These are phyloP conservation scores for Ctenopoma kingsleyae DNA, from an alignment of 2,797 vertebrate genomes.

Conservation along the genomic window DNA sequence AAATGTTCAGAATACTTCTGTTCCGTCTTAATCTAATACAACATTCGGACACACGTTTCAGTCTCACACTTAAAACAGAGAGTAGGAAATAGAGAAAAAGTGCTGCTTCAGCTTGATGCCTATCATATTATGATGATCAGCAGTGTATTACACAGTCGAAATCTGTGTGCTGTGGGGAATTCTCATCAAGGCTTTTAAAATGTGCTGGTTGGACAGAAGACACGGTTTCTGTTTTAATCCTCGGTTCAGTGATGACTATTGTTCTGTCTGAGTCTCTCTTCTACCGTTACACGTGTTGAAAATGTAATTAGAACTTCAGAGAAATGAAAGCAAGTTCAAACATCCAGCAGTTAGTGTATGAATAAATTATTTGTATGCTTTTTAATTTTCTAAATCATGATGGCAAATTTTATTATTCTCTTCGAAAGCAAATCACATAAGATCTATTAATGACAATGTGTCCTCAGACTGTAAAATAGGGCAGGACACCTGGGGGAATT, in stretches of 20 bases:
- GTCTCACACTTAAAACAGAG: constrained; percentile 3
- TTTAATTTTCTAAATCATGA: neutral
- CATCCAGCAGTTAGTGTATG: neutral
- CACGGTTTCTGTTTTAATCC: constrained; percentile 43
- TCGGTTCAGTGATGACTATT: constrained; percentile 25
- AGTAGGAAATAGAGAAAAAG: neutral
- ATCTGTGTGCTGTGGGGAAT: constrained; percentile 24
- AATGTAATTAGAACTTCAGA: neutral
- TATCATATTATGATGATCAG: constrained; percentile 40
- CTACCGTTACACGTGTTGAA: neutral
- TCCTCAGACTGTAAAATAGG: neutral
- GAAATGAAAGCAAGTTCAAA: constrained; percentile 5
- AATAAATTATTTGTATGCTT: neutral
- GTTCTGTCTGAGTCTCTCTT: neutral
- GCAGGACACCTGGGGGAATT: constrained; percentile 37
- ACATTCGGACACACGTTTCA: constrained; percentile 12
- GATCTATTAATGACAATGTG: constrained; percentile 3
- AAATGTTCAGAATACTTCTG: neutral
- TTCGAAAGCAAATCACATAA: constrained; percentile 9
- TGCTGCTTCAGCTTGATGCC: constrained; percentile 27
- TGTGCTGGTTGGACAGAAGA: constrained; percentile 33
- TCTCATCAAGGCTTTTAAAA: constrained; percentile 44
- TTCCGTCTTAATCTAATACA: neutral
- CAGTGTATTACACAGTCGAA: constrained; percentile 5
- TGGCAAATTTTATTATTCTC: neutral